Evolutionary conservation across 2,888 invertebrate genomes (phyloP), one percentile per base, ranked within the genome.

Genomic region (Dasysyrphus albostriatus): DNA sequence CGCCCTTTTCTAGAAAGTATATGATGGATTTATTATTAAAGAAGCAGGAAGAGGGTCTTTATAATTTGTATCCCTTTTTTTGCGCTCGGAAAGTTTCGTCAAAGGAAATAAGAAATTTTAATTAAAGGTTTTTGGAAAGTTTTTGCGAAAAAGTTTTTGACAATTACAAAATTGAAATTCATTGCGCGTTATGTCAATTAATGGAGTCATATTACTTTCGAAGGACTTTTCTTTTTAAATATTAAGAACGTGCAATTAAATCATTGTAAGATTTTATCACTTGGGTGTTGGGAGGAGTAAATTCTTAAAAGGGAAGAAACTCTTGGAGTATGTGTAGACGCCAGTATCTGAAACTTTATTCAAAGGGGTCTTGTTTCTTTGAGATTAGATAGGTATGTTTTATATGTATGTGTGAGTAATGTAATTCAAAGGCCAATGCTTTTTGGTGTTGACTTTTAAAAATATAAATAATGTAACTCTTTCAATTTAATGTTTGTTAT

Each of bases 121-220:
- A 75, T 83, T 75, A 83, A 83, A 70, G 47, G 39, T 51, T 69
- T 42, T 42, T 5, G 14, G 12, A 54, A 69, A 54, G 3, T n/a
- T 54, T 80, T 73, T 79, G n/a, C 8, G 9, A 4, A 61, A 70
- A 84, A 81, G 81, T 81, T 76, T 85, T 81, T 85, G 85, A 85
- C 82, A 85, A 82, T 74, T 61, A 56, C 54, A 42, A 85, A 85
- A 85, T 77, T 72, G 63, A 74, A 82, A 77, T 73, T 85, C 73
- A 81, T 77, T 85, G 77, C 73, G 69, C 81, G 77, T 77, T 72
- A 82, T 82, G 81, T 74, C 69, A 61, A 69, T 85, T 81, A 82
- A 82, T 77, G 63, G 73, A 82, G 69, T 61, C 49, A 82, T 85
- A 85, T 85, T 81, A 65, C 77, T 77, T 82, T 82, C 32, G 32